phyloP scores from a whole-genome alignment of 2,797 vertebrate species.

The Rallus crepitans region DNA sequence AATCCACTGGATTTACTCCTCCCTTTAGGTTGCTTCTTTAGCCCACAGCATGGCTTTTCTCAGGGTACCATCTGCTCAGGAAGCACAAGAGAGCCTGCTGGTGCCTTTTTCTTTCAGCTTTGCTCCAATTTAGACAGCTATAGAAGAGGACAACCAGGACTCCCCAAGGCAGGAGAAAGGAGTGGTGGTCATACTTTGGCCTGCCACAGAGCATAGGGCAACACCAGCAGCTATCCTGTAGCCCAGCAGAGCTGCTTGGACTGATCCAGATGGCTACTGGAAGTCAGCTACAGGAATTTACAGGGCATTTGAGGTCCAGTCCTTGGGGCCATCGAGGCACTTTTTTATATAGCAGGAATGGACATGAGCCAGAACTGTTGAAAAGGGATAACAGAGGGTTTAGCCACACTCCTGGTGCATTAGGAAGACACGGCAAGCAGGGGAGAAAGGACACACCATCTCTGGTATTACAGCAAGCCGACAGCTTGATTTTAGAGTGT shows the following conservation, averaged over 20 bases:
- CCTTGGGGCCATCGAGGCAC: accelerated
- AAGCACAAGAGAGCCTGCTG: background rate
- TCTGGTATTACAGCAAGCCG: background rate
- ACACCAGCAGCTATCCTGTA: background rate
- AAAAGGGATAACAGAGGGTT: background rate
- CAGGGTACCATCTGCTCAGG: background rate
- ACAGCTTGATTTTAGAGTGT: background rate
- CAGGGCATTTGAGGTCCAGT: background rate
- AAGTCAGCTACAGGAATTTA: background rate
- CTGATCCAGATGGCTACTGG: accelerated
- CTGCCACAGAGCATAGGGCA: background rate
- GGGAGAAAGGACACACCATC: background rate
- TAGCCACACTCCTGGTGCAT: background rate
- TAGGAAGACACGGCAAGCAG: background rate
- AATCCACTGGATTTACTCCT: background rate
- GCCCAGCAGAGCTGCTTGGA: background rate
- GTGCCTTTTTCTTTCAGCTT: background rate
- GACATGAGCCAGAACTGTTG: background rate
- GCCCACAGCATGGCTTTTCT: background rate
- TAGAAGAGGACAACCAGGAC: background rate
- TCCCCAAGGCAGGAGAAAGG: background rate
- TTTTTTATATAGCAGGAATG: background rate
- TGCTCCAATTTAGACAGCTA: background rate
- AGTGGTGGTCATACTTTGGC: background rate
- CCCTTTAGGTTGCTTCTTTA: background rate